Evolutionary conservation across 1,140 invertebrate genomes (phyloP), one percentile per base, ranked within the genome.

Genomic region (Atta cephalotes): DNA sequence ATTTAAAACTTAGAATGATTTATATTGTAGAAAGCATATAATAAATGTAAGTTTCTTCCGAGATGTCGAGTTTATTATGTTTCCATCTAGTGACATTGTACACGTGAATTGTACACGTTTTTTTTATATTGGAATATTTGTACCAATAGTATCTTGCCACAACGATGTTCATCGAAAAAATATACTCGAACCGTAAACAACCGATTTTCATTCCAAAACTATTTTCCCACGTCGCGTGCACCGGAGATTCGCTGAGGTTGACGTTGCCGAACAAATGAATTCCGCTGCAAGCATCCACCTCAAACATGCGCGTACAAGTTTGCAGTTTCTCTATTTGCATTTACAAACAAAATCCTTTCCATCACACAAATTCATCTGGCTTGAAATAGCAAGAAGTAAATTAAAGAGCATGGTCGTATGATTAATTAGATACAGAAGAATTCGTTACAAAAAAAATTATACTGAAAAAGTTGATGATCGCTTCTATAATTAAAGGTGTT

Each of bases 181-280:
- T 79, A 65, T 28, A 35, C 39, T 1, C 31, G 21, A 81, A 71
- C 56, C 35, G 79, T 58, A 81, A 81, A 81, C 66, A 56, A 81
- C 49, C 65, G 65, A 81, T 81, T 81, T 71, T 81, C 79, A 56
- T 39, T 72, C 51, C 12, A 45, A 81, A 81, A 72, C 66, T 81
- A 81, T 81, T 81, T 72, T 72, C 51, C 10, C 49, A 79, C 65
- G 63, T 28, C 66, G 31, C 51, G 65, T 39, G 66, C 18, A 21
- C 71, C 66, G 9, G 79, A 45, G 51, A 81, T 81, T 81, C 66
- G 66, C 79, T 72, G 65, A 81, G 65, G 65, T 71, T 81, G 51
- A 21, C 51, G 53, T 56, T 71, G 53, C 66, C 53, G 66, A 58
- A 81, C 79, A 81, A 81, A 81, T 81, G 79, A 81, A 81, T 81